phyloP scores from a whole-genome alignment of 2,888 invertebrate genomes.

The Lasius platythorax region DNA sequence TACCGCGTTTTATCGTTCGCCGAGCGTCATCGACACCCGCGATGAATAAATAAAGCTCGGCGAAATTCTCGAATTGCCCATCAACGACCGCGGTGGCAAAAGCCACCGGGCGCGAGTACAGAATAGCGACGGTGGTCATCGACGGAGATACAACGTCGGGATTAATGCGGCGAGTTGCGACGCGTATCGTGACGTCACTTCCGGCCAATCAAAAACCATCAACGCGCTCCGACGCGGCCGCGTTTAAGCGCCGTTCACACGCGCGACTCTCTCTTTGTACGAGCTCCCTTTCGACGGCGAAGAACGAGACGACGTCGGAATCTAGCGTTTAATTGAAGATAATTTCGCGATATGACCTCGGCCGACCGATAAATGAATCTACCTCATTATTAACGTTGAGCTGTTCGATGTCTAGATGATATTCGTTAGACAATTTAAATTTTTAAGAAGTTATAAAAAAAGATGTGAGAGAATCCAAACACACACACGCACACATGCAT shows the following conservation, averaged over 20 bases:
- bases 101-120: neutral
- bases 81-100: neutral
- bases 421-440: neutral
- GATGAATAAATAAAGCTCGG: conserved; percentile 2
- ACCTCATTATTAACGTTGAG: neutral
- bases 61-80: neutral
- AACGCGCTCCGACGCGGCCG: conserved; percentile 75
- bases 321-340: conserved; percentile 76
- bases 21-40: conserved; percentile 25
- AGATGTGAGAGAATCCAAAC: neutral
- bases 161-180: conserved; percentile 78
- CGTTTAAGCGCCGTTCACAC: conserved; percentile 70
- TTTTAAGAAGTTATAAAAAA: neutral
- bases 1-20: conserved; percentile 30
- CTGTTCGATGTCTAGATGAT: neutral
- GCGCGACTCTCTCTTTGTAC: conserved; percentile 43
- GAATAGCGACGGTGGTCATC: conserved; percentile 3
- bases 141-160: conserved; percentile 59
- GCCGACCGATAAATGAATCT: conserved; percentile 7
- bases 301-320: conserved; percentile 35
- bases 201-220: conserved; percentile 85
- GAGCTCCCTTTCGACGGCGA: neutral
- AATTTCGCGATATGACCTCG: conserved; percentile 70
- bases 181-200: conserved; percentile 84
- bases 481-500: neutral